phyloP scores from a whole-genome alignment of 2,797 vertebrate species.

The Gymnodraco acuticeps region DNA sequence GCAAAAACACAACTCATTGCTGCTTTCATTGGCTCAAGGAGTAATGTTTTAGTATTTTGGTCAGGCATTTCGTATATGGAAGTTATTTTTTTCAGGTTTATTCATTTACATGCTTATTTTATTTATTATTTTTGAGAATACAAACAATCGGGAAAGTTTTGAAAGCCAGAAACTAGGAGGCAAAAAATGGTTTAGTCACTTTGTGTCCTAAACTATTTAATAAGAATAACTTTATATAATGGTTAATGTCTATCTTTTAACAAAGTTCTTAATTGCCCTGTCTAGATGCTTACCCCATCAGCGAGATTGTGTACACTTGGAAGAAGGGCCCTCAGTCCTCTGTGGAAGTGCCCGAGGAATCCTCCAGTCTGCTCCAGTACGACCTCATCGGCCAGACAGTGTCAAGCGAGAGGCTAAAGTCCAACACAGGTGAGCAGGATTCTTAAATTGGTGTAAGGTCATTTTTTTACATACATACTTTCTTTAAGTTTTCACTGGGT shows the following conservation, averaged over 20 bases:
- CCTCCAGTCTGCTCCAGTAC: conserved; percentile 89
- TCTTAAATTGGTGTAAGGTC: neutral
- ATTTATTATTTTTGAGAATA: conserved; percentile 1
- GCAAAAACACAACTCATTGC: too few species aligned
- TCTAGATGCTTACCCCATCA: conserved; percentile 88
- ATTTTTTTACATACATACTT: neutral
- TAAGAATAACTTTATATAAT: neutral
- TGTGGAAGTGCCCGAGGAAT: conserved; percentile 88
- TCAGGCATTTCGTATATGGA: neutral
- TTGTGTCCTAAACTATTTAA: neutral
- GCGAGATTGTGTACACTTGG: conserved; percentile 90
- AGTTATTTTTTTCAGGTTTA: neutral
- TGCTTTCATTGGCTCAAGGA: neutral
- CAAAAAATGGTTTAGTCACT: neutral
- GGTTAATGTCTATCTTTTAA: neutral
- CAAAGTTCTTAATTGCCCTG: neutral
- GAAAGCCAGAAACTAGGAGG: neutral
- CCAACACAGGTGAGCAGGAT: conserved; percentile 82
- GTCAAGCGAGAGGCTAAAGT: conserved; percentile 86
- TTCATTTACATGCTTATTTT: neutral
- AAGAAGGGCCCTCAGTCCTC: conserved; percentile 88
- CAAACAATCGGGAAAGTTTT: neutral
- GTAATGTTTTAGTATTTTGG: neutral
- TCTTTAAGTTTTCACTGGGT: neutral
- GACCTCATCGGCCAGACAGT: conserved; percentile 89